Conservation (phyloP, 2,888 invertebrate species). For the Zonitis immaculata region DNA sequence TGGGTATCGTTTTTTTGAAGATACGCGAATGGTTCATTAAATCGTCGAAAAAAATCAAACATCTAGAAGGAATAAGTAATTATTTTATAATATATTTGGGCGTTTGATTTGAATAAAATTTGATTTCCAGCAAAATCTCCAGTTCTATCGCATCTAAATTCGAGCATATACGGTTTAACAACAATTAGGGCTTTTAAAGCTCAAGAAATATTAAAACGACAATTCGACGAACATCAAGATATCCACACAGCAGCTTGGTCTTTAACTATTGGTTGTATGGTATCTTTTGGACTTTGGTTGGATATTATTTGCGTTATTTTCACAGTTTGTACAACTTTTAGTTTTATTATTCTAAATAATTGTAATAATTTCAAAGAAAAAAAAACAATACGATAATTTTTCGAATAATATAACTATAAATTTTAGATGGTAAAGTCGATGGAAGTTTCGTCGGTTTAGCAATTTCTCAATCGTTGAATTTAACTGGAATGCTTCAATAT, state of each 20-base stretch:
- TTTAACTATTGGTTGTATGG: constrained; percentile 54
- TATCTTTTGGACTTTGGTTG: constrained; percentile 60
- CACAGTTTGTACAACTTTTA: constrained; percentile 55
- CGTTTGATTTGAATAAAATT: background rate
- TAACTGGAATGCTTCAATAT: constrained; percentile 75
- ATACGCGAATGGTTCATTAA: constrained; percentile 60
- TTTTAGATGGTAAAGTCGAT: constrained; percentile 11
- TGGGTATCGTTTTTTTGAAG: constrained; percentile 58
- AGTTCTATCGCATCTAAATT: constrained; percentile 81
- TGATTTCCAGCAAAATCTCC: constrained; percentile 75
- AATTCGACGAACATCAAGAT: constrained; percentile 61
- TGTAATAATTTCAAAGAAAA: constrained; percentile 9
- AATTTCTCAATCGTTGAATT: constrained; percentile 62
- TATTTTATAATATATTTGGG: background rate
- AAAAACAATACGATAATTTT: background rate
- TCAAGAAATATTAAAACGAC: constrained; percentile 62
- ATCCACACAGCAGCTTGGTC: constrained; percentile 59
- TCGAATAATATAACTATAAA: background rate
- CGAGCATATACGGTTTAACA: constrained; percentile 75
- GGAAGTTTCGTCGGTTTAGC: constrained; percentile 61
- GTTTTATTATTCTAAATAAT: constrained; percentile 52
- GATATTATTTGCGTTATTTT: constrained; percentile 57
- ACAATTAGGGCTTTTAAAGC: constrained; percentile 78
- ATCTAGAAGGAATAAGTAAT: constrained; percentile 51
- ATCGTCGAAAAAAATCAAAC: constrained; percentile 65